phyloP scores from a whole-genome alignment of 2,888 invertebrate species.

The Lochmaea crataegi region DNA sequence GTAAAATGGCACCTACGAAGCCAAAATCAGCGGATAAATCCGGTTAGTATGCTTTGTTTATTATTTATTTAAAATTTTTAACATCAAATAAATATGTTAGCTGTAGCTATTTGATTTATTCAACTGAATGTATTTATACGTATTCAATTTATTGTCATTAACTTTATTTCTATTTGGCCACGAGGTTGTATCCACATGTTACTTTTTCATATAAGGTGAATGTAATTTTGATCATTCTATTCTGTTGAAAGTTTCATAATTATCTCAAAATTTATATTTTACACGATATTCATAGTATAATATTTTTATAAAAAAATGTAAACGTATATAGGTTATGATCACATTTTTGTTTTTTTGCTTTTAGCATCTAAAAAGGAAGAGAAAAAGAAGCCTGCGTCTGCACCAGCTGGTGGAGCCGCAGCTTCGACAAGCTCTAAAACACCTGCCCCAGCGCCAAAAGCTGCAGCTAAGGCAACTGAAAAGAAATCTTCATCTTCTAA shows the following conservation, averaged over 20 bases:
- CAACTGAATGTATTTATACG: neutral
- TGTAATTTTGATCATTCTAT: neutral
- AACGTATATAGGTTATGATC: conserved; percentile 5
- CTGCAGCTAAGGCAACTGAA: conserved; percentile 47
- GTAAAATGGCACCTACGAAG: conserved; percentile 88
- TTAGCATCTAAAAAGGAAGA: conserved; percentile 68
- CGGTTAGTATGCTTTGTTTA: conserved; percentile 70
- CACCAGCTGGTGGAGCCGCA: conserved; percentile 56
- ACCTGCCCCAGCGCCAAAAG: conserved; percentile 63
- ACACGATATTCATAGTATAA: neutral
- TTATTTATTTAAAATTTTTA: conserved; percentile 14
- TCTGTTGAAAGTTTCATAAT: too few relatives aligned
- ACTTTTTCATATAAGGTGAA: conserved; percentile 14
- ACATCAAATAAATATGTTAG: neutral
- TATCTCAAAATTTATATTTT: neutral
- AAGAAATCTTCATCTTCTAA: conserved; percentile 43
- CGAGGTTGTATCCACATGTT: conserved; percentile 49
- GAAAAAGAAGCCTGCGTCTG: conserved; percentile 65
- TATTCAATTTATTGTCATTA: conserved; percentile 10
- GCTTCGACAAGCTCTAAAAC: conserved; percentile 57
- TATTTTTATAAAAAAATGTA: neutral
- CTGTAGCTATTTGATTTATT: neutral
- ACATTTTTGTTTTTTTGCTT: conserved; percentile 36
- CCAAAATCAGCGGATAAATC: conserved; percentile 83
- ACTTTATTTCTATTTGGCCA: conserved; percentile 45